Base-by-base conservation (phyloP, 2,113 vertebrate genomes). In the Siphamia tubifer region DNA sequence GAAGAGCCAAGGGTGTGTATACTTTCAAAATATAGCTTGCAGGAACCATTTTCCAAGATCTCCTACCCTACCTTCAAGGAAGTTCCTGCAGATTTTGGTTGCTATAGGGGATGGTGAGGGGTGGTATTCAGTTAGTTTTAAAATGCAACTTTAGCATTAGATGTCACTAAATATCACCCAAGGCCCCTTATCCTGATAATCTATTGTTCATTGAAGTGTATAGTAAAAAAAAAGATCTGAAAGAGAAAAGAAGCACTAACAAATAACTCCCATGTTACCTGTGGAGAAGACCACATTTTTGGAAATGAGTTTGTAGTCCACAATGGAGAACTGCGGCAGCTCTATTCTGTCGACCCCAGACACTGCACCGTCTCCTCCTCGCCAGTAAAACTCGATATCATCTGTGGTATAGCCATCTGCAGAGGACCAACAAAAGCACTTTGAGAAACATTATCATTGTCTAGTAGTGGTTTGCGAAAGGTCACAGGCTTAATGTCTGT, bases 311-410 rank as follows among this genome's bases (percentile, higher is more conserved):
- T 96, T 96, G 89, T 99, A 98, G 89, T 99, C 97, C 19, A 99
- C 96, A 6, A 99, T 99, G 62, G 96, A 98, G 91, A 99, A 99
- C 84, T 99, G 97, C 2, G 98, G 98, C 74, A 99, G 92, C 51
- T 99, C 98, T 44, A 99, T 98, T 83, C 96, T 95, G 45, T 95
- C 96, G 24, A 99, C 98, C 48, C 98, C 98, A 1, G 98, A 96
- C 53, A 99, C 98, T 0, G 98, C 98, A 1, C 95, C 95, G 11
- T 96, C 94, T 76, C 95, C 97, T 2, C 96, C 97, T 56, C 96
- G 92, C 98, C 98, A 99, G 87, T 99, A 99, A 92, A 99, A 99
- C 75, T 99, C 96, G 36, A 99, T 99, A 85, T 99, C 98, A 45
- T 99, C 98, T 16, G 97, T 99, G 53, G 98, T 99, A 60, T 99